Conservation (phyloP, 1,140 invertebrate species). For the Vanessa tameamea region DNA sequence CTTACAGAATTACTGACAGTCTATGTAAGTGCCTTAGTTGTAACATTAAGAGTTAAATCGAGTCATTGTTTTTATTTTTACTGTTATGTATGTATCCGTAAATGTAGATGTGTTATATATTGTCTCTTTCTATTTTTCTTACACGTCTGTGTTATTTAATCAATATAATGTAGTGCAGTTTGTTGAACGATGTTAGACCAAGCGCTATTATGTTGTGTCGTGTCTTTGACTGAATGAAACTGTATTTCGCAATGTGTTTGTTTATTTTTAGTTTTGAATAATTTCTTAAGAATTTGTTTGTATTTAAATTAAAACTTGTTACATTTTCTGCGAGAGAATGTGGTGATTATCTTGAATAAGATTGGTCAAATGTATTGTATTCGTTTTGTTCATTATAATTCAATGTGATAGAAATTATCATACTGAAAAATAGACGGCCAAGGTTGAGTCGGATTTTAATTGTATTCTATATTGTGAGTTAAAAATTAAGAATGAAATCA, state of each 20-base stretch:
- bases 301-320: neutral
- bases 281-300: neutral
- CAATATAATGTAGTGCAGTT: slow-evolving; percentile 30
- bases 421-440: too few species aligned
- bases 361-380: too few species aligned
- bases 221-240: slow-evolving; percentile 2
- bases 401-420: too few species aligned
- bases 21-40: slow-evolving; percentile 40
- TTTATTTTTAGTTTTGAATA: neutral
- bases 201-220: slow-evolving; percentile 19
- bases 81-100: slow-evolving; percentile 7
- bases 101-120: slow-evolving; percentile 13
- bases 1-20: slow-evolving; percentile 37
- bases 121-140: slow-evolving; percentile 29
- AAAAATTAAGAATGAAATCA: too few species aligned
- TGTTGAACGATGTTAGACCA: slow-evolving; percentile 20
- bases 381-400: too few species aligned
- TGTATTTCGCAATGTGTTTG: neutral
- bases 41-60: slow-evolving; percentile 5
- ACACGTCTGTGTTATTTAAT: slow-evolving; percentile 26
- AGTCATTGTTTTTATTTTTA: slow-evolving; percentile 28
- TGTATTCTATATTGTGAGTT: too few species aligned
- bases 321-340: neutral
- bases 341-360: neutral
- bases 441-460: too few species aligned